Evolutionary conservation across 1,140 invertebrate genomes (phyloP).

Genomic region (Tenebrio molitor): DNA sequence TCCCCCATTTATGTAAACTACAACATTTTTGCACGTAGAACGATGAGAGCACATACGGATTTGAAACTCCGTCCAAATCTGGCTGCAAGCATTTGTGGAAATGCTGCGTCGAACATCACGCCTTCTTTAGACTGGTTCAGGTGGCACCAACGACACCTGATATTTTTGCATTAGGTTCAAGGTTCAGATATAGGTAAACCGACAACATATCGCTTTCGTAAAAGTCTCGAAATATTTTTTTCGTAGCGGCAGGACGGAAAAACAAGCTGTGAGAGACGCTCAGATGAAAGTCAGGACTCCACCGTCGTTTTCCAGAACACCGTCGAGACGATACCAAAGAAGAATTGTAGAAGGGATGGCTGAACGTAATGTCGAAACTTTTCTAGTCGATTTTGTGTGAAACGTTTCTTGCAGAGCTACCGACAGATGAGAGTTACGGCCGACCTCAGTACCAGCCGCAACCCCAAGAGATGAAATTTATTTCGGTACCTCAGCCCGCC

Average conservation of each 20-base stretch:
- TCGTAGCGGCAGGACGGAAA: slow-evolving; percentile 76
- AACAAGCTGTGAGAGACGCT: slow-evolving; percentile 74
- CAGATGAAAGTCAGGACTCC: slow-evolving; percentile 76
- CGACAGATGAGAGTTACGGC: slow-evolving; percentile 40
- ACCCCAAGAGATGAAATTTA: slow-evolving; percentile 71
- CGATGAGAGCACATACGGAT: slow-evolving; percentile 95
- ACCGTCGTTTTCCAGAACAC: slow-evolving; percentile 88
- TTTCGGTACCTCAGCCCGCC: slow-evolving; percentile 73
- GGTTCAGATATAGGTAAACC: slow-evolving; percentile 77
- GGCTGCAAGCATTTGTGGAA: slow-evolving; percentile 99
- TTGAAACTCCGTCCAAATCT: slow-evolving; percentile 93
- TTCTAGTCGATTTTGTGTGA: background rate
- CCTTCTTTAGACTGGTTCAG: slow-evolving; percentile 94
- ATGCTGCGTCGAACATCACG: slow-evolving; percentile 98
- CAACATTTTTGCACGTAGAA: slow-evolving; percentile 74
- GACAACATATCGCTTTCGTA: slow-evolving; percentile 14
- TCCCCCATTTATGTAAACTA: too few relatives aligned
- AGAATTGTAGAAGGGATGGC: slow-evolving; percentile 77
- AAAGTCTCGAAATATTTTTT: too few relatives aligned
- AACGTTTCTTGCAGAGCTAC: slow-evolving; percentile 20
- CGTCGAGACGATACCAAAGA: slow-evolving; percentile 87
- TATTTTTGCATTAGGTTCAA: slow-evolving; percentile 80
- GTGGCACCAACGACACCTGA: slow-evolving; percentile 78
- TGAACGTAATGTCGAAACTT: slow-evolving; percentile 28
- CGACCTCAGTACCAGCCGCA: slow-evolving; percentile 57